A percentile compares a stretch with the other conserved stretches of the same genome.
Evolutionary conservation across 2,797 vertebrate species (phyloP).

Genomic region (Poeciliopsis infans): DNA sequence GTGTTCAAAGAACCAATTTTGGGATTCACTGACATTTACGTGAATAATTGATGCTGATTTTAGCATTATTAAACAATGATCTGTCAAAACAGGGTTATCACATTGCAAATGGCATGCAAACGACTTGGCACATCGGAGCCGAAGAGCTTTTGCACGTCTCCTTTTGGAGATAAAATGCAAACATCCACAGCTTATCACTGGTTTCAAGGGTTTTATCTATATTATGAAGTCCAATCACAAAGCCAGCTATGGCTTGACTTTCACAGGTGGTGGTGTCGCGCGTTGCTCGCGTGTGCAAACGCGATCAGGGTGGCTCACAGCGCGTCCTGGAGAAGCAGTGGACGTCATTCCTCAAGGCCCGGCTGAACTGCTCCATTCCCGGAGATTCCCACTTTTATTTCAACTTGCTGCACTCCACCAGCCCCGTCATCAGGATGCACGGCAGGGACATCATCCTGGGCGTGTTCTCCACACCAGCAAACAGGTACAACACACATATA

Average conservation of each 20-base stretch:
- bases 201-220: no score
- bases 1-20: constrained; percentile 61
- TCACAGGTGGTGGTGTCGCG: constrained; percentile 91
- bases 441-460: constrained; percentile 91
- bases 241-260: neutral
- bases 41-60: constrained; percentile 75
- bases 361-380: constrained; percentile 95
- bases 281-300: constrained; percentile 93
- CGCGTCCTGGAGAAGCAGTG: constrained; percentile 96
- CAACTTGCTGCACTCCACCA: constrained; percentile 94
- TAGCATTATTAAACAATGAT: constrained; percentile 69
- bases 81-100: constrained; percentile 57
- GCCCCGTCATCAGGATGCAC: constrained; percentile 87
- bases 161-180: constrained; percentile 50
- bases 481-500: constrained; percentile 82
- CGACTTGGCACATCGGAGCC: constrained; percentile 33
- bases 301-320: constrained; percentile 92
- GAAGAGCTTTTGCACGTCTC: constrained; percentile 40
- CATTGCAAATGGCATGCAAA: constrained; percentile 56
- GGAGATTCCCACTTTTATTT: constrained; percentile 97
- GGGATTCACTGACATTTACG: constrained; percentile 66
- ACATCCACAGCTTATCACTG: constrained; percentile 9
- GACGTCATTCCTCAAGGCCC: constrained; percentile 95
- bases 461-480: constrained; percentile 92
- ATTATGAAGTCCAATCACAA: neutral